A percentile compares a stretch with the other conserved stretches of the same genome.
Conservation (phyloP, 2,797 vertebrate genomes). For the Avahi laniger region DNA sequence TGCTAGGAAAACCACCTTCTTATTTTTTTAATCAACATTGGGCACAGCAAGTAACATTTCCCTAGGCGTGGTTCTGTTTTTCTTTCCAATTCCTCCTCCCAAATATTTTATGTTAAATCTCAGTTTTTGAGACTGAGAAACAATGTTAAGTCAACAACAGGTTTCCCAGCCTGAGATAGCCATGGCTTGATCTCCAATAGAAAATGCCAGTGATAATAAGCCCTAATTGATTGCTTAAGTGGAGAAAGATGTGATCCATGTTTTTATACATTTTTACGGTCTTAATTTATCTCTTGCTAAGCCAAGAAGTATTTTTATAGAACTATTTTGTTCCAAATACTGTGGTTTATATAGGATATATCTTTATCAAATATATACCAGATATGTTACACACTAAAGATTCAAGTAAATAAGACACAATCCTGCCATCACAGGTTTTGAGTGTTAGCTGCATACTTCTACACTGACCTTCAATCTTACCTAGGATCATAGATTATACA, state of each 20-base stretch:
- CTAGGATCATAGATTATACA: background rate
- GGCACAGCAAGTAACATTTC: slow-evolving; percentile 60
- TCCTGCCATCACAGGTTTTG: background rate
- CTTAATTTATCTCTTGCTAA: slow-evolving; percentile 12
- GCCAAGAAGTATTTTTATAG: background rate
- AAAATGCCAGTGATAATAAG: slow-evolving; percentile 24
- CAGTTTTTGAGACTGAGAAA: slow-evolving; percentile 34
- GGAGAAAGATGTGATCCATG: background rate
- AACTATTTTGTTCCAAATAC: background rate
- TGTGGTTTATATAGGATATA: background rate
- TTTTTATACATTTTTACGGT: slow-evolving; percentile 26
- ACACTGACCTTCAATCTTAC: background rate
- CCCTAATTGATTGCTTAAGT: background rate
- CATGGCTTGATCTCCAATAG: background rate
- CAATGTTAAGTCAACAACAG: slow-evolving; percentile 28
- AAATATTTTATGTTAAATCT: slow-evolving; percentile 52
- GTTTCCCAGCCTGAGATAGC: background rate
- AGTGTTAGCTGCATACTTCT: background rate
- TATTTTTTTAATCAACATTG: slow-evolving; percentile 61
- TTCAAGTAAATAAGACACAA: background rate
- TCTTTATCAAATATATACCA: slow-evolving; percentile 36
- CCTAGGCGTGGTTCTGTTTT: slow-evolving; percentile 48
- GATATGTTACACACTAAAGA: background rate
- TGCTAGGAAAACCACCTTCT: slow-evolving; percentile 34
- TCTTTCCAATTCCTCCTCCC: slow-evolving; percentile 34